Percentiles rank a stretch among this genome's conserved stretches.
Conservation (phyloP, 2,113 vertebrate genomes). For the Dromas ardeola region DNA sequence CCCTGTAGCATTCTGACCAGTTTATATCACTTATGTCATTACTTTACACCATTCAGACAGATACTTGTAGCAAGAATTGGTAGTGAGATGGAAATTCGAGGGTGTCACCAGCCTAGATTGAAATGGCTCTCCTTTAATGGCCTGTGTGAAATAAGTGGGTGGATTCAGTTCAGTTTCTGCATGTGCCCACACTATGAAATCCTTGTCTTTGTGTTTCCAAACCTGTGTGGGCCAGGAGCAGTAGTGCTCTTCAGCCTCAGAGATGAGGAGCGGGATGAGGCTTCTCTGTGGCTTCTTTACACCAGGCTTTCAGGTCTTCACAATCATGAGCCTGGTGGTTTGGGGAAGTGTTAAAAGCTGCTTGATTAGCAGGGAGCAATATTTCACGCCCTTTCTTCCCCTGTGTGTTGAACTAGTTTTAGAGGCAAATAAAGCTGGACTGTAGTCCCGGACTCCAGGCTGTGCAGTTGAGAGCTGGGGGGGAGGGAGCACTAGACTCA, state of each 20-base stretch:
- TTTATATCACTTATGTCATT: neutral
- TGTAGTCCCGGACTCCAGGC: neutral
- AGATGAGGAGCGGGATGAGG: neutral
- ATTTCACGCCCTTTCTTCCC: neutral
- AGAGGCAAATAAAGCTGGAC: neutral
- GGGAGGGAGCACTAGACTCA: neutral
- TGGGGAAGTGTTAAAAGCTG: neutral
- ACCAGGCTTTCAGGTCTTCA: neutral
- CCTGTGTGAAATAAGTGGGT: neutral
- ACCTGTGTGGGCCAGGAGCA: neutral
- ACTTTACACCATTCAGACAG: neutral
- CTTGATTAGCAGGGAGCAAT: neutral
- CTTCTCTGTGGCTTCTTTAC: neutral
- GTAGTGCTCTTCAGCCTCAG: neutral
- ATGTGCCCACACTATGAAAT: rapidly evolving
- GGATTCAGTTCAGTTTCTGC: neutral
- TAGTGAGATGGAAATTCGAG: neutral
- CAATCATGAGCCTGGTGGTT: neutral
- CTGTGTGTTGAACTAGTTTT: neutral
- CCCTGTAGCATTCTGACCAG: neutral
- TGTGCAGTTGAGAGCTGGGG: neutral
- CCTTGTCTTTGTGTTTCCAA: neutral
- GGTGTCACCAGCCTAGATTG: neutral
- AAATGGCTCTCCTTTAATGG: neutral
- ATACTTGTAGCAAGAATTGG: neutral